Evolutionary conservation across 1,140 invertebrate genomes (phyloP), one percentile per base, ranked within the genome.

Genomic region (Drosophila pectinifera): DNA sequence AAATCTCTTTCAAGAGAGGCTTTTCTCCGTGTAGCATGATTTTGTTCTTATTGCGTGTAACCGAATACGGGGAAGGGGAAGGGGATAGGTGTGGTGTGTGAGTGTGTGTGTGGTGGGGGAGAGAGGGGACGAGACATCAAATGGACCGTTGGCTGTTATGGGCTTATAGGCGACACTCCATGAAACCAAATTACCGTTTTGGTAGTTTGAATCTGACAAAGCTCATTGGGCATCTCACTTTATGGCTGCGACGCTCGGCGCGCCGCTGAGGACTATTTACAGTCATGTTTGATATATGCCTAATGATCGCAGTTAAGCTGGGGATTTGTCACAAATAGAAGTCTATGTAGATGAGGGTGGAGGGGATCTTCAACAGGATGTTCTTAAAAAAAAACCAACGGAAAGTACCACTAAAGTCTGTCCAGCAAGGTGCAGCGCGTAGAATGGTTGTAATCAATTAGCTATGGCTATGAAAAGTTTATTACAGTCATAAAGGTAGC

Each of bases 101-200:
- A 45, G 62, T 42, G 41, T 36, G 45, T 59, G 34, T 14, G 5
- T 38, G 5, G n/a, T 4, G 26, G 14, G 4, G 38, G 5, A 20
- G 16, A 13, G 0, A 26, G 67, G 43, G 68, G 51, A 75, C 41
- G 73, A 46, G 45, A 75, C 73, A 46, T 75, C 73, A 75, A 75
- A 75, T 75, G 73, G 73, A 75, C 73, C 73, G 73, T 75, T 75
- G 73, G 51, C 24, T 75, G 73, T 75, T 75, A 75, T 69, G 64
- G 73, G 38, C 73, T 65, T 75, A 75, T 75, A 75, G 73, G 73
- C 73, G 73, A 75, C 73, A 75, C 73, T 75, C 61, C 59, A 75
- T 75, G 73, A 75, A 75, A 65, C 61, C 72, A 74, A 75, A 75
- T 75, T 75, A 75, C 70, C 73, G 73, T 75, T 75, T 75, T 75